Evolutionary conservation across 1,140 invertebrate genomes (phyloP), one percentile per base, ranked within the genome.

Genomic region (Drosophila orena): DNA sequence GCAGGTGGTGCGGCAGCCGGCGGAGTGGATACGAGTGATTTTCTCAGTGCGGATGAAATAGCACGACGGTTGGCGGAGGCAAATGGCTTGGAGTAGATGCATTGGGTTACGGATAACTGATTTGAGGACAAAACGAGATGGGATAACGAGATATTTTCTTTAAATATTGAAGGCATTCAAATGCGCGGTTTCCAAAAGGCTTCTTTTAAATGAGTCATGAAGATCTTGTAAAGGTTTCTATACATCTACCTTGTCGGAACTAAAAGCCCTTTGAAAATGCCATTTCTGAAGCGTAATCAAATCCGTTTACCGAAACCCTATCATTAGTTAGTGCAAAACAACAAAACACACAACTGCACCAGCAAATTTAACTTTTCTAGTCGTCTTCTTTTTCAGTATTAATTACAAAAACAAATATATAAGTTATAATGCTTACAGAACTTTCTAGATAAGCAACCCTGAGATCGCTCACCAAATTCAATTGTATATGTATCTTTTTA

Each of bases 1-100:
- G 95, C 27, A 7, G 47, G 22, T 53, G 72, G 71, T 22, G 15
- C 15, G 50, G 57, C 11, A 7, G 15, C 5, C 22, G 62, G 20
- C 1, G 59, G 35, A 1, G 65, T 96, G 17, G 96, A 97, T 77
- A 95, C 94, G 12, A 94, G 94, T 12, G 95, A 95, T 89, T 79
- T 91, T 14, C 69, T 92, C 6, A 85, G 83, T 35, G 79, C 89
- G 3, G 89, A 92, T 50, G 92, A 92, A 57, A 90, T 92, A 42
- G 92, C 81, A 4, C 64, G 77, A 6, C 77, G 91, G 14, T 62
- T 92, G 38, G 86, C 89, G 7, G 77, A 91, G 62, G 90, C 90
- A 27, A 91, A 91, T 58, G 88, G 86, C 8, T 35, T 89, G 30
- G 40, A 89, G 52, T 89, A 64, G 68, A 17, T 27, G 8, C 15